Evolutionary conservation across 2,113 vertebrate genomes (phyloP).

Genomic region (Ibidorhyncha struthersii): DNA sequence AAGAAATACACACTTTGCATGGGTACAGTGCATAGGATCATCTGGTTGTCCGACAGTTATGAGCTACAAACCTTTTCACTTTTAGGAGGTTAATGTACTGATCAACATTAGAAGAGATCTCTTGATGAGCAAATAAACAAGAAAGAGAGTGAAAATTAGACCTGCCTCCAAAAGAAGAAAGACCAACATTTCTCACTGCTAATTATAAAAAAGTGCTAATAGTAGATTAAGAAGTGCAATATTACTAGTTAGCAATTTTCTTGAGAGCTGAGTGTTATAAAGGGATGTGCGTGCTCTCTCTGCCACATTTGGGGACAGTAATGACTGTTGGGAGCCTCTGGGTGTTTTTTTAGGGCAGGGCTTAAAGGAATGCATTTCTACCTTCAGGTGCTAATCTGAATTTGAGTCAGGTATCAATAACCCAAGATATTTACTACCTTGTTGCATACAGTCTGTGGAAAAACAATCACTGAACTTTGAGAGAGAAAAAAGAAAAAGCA

Average conservation of each 20-base stretch:
- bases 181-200: not conserved
- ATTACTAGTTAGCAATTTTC: not conserved
- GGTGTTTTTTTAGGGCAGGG: not conserved
- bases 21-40: not conserved
- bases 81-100: constrained; percentile 8
- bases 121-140: not conserved
- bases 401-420: not conserved
- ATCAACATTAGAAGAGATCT: not conserved
- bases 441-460: not conserved
- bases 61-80: not conserved
- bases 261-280: not conserved
- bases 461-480: not conserved
- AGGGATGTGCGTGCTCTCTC: not conserved
- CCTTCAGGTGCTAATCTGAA: not conserved
- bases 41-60: not conserved
- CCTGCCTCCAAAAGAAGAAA: constrained; percentile 28
- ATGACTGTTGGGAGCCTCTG: not conserved
- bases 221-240: not conserved
- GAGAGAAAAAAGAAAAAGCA: not conserved
- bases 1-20: not conserved
- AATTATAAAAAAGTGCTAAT: not conserved
- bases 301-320: not conserved
- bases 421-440: not conserved
- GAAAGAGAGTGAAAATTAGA: constrained; percentile 27
- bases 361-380: not conserved